Evolutionary conservation across 2,888 invertebrate genomes (phyloP), one percentile per base, ranked within the genome.

Genomic region (Stratiomys singularior): DNA sequence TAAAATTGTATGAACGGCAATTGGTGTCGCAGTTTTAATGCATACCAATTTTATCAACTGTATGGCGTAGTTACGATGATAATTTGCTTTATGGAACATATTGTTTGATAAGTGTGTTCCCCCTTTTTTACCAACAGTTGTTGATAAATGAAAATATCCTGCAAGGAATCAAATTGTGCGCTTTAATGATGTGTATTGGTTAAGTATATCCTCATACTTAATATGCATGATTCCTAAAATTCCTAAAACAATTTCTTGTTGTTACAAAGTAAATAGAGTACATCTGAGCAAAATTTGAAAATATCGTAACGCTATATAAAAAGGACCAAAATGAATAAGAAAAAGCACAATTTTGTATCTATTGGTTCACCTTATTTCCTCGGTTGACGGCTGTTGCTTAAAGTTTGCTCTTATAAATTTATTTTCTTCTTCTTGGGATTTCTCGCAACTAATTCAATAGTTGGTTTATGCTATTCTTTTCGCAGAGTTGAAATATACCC

Each of bases 361-460:
- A 37, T 9, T 9, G 52, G 7, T 52, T 52, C 15, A 52, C 52
- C 15, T 52, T 18, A 4, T 13, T 52, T 52, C 52, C 18, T 52
- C 52, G 15, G 4, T 13, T 52, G 52, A 15, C 3, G 52, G 18
- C 4, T n/a, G 52, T 5, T 52, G 30, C 66, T 25, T 18, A 69
- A 69, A n/a, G n/a, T 47, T 46, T 69, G 37, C 69, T 47, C 25
- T 25, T 47, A 25, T 11, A 69, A 69, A 69, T 69, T 69, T 69
- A 69, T 25, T 46, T 69, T 47, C 37, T 23, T 21, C 1, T 21
- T 69, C 23, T 25, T 47, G 23, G 21, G 18, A 46, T 44, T 18
- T 60, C 44, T 67, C 21, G 44, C 47, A 47, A 47, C 69, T 46
- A 13, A 23, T 47, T 46, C n/a, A 69, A 69, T 69, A 47, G 46